Evolutionary conservation across 1,140 invertebrate genomes (phyloP).

Genomic region (Arctopsyche grandis): DNA sequence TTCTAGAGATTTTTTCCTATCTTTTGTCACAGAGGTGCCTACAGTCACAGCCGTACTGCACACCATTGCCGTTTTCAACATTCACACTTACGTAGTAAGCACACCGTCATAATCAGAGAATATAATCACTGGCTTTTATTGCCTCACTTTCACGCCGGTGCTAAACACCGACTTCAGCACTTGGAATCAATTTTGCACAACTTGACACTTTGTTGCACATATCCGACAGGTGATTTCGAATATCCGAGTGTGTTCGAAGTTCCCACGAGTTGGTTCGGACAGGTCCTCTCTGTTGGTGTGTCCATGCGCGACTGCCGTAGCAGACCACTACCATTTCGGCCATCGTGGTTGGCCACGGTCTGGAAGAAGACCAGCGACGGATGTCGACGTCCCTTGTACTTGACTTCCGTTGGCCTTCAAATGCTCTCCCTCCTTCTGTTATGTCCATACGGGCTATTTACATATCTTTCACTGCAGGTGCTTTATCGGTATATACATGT

Average conservation of each 20-base stretch:
- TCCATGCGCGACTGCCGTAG: conserved; percentile 24
- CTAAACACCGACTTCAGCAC: conserved; percentile 14
- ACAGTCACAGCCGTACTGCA: conserved; percentile 42
- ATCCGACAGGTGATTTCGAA: too few relatives aligned
- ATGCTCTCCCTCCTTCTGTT: neutral
- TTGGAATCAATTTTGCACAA: too few relatives aligned
- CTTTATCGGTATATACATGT: neutral
- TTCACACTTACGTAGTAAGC: neutral
- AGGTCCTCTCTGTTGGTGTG: neutral
- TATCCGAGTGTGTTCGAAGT: conserved; percentile 13
- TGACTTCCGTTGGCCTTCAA: conserved; percentile 21
- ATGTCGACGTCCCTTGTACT: neutral
- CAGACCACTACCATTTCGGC: neutral
- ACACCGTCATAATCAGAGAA: conserved; percentile 12
- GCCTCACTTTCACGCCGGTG: conserved; percentile 2
- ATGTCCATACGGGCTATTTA: neutral
- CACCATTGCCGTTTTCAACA: conserved; percentile 45
- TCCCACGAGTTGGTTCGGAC: neutral
- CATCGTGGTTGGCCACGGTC: neutral
- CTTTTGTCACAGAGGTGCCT: conserved; percentile 36
- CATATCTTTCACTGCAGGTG: conserved; percentile 2
- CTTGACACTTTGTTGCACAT: too few relatives aligned
- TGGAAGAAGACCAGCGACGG: neutral
- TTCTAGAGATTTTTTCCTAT: conserved; percentile 33
- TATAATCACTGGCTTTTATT: conserved; percentile 44